These are phyloP conservation scores for Acanthacorydalis orientalis DNA, from an alignment of 2,888 invertebrate species.

Conservation along the genomic window DNA sequence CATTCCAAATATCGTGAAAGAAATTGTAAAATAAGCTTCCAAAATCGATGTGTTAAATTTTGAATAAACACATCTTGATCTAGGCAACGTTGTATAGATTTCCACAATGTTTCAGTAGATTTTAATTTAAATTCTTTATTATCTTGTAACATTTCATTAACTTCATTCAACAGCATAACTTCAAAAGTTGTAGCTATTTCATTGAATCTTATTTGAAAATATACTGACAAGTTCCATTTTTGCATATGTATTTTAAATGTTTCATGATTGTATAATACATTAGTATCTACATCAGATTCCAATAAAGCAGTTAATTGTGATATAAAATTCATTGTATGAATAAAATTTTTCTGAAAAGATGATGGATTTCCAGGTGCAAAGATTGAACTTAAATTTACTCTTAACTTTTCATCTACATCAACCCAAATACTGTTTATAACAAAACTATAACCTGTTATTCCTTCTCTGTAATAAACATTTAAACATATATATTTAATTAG, in stretches of 20 bases:
- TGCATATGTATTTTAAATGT: slow-evolving; percentile 59
- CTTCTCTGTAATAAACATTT: slow-evolving; percentile 26
- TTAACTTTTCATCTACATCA: slow-evolving; percentile 64
- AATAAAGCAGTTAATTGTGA: slow-evolving; percentile 50
- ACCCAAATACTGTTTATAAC: slow-evolving; percentile 77
- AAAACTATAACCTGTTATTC: slow-evolving; percentile 52
- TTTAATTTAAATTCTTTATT: slow-evolving; percentile 29
- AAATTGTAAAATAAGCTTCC: slow-evolving; percentile 76
- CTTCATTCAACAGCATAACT: slow-evolving; percentile 22
- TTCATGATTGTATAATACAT: slow-evolving; percentile 42
- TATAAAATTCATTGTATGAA: slow-evolving; percentile 60
- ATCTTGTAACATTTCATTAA: slow-evolving; percentile 13
- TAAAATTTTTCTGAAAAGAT: slow-evolving; percentile 68
- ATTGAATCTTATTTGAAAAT: slow-evolving; percentile 90
- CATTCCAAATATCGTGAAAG: slow-evolving; percentile 65
- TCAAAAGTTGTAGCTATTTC: slow-evolving; percentile 65
- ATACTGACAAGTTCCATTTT: slow-evolving; percentile 91
- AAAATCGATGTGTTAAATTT: slow-evolving; percentile 67
- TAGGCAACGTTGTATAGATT: slow-evolving; percentile 42
- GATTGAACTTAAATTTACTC: slow-evolving; percentile 65
- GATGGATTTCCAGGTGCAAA: slow-evolving; percentile 89
- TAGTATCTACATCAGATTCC: slow-evolving; percentile 35
- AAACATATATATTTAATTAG: too few relatives aligned
- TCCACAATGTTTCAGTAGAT: slow-evolving; percentile 33
- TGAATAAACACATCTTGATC: slow-evolving; percentile 60